Percentiles rank a stretch among this genome's conserved stretches.
Conservation (phyloP, 2,888 invertebrate species). For the Carterocephalus palaemon region DNA sequence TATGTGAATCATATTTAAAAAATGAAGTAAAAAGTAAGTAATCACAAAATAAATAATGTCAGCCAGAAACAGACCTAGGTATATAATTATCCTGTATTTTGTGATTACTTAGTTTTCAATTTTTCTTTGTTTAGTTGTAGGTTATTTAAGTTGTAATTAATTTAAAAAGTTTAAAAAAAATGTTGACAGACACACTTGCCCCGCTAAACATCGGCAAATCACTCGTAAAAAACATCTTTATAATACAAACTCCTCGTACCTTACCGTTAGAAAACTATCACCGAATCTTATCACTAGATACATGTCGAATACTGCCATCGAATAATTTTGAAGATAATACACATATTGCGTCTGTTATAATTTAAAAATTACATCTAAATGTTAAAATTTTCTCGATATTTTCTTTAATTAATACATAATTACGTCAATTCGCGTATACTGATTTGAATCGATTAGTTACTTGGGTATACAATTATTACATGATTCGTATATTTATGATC, state of each 20-base stretch:
- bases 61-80: no score
- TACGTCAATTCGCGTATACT: constrained; percentile 54
- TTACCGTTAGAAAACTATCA: constrained; percentile 22
- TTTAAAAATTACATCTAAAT: constrained; percentile 43
- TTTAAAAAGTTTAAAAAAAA: no score
- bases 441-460: constrained; percentile 60
- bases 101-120: no score
- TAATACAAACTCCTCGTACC: constrained; percentile 11
- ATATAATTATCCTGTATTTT: no score
- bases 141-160: no score
- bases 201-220: constrained; percentile 13
- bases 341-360: constrained; percentile 9
- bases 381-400: constrained; percentile 40
- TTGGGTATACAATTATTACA: constrained; percentile 43
- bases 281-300: constrained; percentile 16
- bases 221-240: constrained; percentile 22
- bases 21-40: no score
- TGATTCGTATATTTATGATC: constrained; percentile 60
- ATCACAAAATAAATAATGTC: no score
- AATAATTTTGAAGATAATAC: constrained; percentile 20
- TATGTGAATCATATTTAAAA: no score
- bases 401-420: constrained; percentile 32
- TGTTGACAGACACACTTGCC: constrained; percentile 15
- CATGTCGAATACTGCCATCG: constrained; percentile 29
- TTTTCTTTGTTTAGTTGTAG: no score